A percentile compares a stretch with the other conserved stretches of the same genome.
Evolutionary conservation across 2,888 invertebrate species (phyloP).

Genomic region (Patella ulyssiponensis): DNA sequence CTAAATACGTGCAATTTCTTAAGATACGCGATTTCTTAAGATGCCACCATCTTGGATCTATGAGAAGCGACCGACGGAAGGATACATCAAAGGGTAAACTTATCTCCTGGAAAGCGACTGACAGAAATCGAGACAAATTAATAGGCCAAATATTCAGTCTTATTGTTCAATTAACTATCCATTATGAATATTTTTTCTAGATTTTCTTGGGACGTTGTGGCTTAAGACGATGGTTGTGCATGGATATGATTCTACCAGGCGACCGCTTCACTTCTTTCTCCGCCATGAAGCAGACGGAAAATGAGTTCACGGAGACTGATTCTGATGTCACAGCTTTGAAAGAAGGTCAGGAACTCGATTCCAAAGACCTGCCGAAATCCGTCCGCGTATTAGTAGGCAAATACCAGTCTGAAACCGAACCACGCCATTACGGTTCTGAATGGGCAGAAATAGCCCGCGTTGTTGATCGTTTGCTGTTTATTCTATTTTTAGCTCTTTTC

Average conservation of each 20-base stretch:
- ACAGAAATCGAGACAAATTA: no score
- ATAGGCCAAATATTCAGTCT: background rate
- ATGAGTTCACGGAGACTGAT: constrained; percentile 24
- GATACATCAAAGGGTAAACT: no score
- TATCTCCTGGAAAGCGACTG: no score
- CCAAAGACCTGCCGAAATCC: constrained; percentile 27
- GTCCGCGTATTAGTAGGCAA: constrained; percentile 23
- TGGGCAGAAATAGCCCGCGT: constrained; percentile 32
- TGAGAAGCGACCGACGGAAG: no score
- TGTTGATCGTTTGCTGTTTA: constrained; percentile 28
- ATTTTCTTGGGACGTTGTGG: constrained; percentile 33
- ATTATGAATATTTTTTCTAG: background rate
- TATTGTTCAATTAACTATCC: background rate
- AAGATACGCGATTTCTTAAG: no score
- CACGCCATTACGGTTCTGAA: constrained; percentile 15
- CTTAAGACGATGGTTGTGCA: constrained; percentile 32
- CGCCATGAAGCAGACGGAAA: constrained; percentile 23
- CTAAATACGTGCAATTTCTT: no score
- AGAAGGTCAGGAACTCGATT: constrained; percentile 19
- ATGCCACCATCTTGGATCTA: no score
- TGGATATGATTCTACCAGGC: constrained; percentile 22
- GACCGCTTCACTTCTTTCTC: constrained; percentile 20
- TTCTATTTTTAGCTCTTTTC: constrained; percentile 28
- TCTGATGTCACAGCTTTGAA: constrained; percentile 32
- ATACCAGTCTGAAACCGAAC: constrained; percentile 18